These are phyloP conservation scores for Callimorpha dominula DNA, from an alignment of 2,888 invertebrate genomes.

Conservation along the genomic window DNA sequence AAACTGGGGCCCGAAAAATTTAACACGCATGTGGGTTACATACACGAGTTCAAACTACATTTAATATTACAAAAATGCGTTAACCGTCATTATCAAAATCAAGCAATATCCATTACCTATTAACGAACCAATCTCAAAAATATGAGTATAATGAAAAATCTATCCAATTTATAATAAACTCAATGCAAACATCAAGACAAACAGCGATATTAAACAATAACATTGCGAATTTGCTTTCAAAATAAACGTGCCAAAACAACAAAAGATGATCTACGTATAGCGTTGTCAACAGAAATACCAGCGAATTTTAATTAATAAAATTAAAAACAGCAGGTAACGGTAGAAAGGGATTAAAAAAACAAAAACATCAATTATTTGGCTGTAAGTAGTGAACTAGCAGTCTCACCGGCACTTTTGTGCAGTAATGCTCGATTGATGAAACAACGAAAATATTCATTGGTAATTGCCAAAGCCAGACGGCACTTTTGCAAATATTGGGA, in stretches of 20 bases:
- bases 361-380: slow-evolving; percentile 47
- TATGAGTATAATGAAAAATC: slow-evolving; percentile 43
- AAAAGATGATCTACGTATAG: slow-evolving; percentile 60
- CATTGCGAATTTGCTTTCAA: slow-evolving; percentile 58
- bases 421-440: slow-evolving; percentile 64
- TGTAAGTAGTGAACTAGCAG: slow-evolving; percentile 54
- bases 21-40: too few relatives aligned
- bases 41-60: too few relatives aligned
- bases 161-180: slow-evolving; percentile 61
- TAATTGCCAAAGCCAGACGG: slow-evolving; percentile 66
- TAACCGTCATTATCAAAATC: slow-evolving; percentile 28
- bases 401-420: slow-evolving; percentile 56
- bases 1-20: not conserved
- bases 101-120: slow-evolving; percentile 22
- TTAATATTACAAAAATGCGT: slow-evolving; percentile 2
- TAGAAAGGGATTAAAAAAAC: slow-evolving; percentile 48
- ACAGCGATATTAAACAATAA: slow-evolving; percentile 66
- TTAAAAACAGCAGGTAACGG: slow-evolving; percentile 42
- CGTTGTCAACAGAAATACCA: slow-evolving; percentile 60
- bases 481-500: slow-evolving; percentile 68
- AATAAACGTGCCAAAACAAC: slow-evolving; percentile 58
- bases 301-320: slow-evolving; percentile 63
- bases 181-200: slow-evolving; percentile 60
- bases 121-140: slow-evolving; percentile 14
- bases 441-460: slow-evolving; percentile 69